Evolutionary conservation across 2,888 invertebrate species (phyloP).

Genomic region (Furcula furcula): DNA sequence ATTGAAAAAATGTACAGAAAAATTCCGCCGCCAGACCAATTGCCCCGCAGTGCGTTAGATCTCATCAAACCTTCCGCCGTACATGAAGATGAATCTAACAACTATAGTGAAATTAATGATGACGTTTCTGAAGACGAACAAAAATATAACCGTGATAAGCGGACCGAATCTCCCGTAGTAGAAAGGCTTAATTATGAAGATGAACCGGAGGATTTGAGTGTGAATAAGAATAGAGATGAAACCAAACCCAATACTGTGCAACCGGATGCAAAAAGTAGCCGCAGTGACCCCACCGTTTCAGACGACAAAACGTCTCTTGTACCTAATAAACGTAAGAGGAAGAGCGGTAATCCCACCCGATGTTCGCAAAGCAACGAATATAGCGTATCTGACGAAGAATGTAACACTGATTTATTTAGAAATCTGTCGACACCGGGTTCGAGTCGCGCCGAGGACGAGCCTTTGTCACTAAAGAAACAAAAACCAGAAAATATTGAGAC

Average conservation of each 20-base stretch:
- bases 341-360: constrained; percentile 91
- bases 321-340: constrained; percentile 88
- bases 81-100: constrained; percentile 60
- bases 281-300: constrained; percentile 56
- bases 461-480: constrained; percentile 73
- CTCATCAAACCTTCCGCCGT: constrained; percentile 51
- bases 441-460: constrained; percentile 66
- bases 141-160: constrained; percentile 46
- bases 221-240: constrained; percentile 85
- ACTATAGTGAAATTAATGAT: constrained; percentile 66
- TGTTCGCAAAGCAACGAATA: constrained; percentile 83
- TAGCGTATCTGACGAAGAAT: constrained; percentile 74
- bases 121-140: constrained; percentile 61
- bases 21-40: constrained; percentile 59
- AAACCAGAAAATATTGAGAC: constrained; percentile 69
- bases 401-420: constrained; percentile 68
- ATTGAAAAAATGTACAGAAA: constrained; percentile 79
- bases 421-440: constrained; percentile 66
- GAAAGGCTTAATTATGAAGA: constrained; percentile 72
- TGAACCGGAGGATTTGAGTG: constrained; percentile 86
- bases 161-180: constrained; percentile 45
- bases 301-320: constrained; percentile 74
- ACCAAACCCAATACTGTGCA: constrained; percentile 68
- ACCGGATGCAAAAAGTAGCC: constrained; percentile 44
- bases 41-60: constrained; percentile 57